A percentile compares a stretch with the other conserved stretches of the same genome.
Evolutionary conservation across 2,113 vertebrate species (phyloP).

Genomic region (Podilymbus podiceps): DNA sequence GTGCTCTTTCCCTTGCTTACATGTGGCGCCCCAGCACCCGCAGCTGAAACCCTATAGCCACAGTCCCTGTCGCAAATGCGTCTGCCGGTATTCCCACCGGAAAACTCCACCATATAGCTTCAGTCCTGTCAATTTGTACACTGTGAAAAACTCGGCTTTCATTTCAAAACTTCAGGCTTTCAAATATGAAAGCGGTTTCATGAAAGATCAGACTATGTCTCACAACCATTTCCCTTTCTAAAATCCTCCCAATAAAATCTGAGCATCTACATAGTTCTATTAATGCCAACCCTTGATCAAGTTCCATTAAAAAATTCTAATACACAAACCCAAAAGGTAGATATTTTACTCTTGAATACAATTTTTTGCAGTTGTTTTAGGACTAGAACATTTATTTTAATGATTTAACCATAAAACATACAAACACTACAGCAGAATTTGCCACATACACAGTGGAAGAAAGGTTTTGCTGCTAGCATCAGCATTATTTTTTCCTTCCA

Average conservation of each 20-base stretch:
- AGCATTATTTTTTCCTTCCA: neutral
- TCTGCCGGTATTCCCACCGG: neutral
- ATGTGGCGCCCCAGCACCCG: neutral
- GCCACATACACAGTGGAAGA: neutral
- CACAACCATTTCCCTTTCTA: neutral
- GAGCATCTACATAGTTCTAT: neutral
- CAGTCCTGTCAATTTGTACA: neutral
- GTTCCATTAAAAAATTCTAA: neutral
- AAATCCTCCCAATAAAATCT: neutral
- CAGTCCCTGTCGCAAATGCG: neutral
- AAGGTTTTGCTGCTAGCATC: neutral
- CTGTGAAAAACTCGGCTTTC: neutral
- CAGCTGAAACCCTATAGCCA: conserved; percentile 35
- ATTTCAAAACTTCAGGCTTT: neutral
- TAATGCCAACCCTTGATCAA: neutral
- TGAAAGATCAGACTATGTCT: neutral
- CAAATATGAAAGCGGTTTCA: neutral
- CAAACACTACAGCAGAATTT: neutral
- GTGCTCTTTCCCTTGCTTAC: neutral
- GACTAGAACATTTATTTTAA: neutral
- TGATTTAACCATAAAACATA: neutral
- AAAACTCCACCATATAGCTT: neutral
- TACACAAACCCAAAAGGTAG: neutral
- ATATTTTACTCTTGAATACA: neutral
- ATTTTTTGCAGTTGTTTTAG: neutral